These are phyloP conservation scores for Gadopsis marmoratus DNA, from an alignment of 2,797 vertebrate genomes.

Conservation along the genomic window DNA sequence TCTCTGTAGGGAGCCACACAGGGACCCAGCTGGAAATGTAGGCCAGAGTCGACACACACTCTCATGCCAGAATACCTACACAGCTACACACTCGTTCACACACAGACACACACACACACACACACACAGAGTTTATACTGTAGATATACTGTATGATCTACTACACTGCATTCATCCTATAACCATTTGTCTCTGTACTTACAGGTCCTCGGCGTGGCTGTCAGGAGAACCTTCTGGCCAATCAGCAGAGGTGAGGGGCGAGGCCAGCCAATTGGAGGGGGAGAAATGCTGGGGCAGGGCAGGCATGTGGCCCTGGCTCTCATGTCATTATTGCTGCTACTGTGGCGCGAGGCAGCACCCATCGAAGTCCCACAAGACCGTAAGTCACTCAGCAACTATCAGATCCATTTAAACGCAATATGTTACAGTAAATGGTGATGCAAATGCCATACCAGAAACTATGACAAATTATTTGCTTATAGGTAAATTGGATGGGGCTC, in stretches of 20 bases:
- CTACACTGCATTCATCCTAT: background rate
- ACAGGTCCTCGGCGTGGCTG: constrained; percentile 50
- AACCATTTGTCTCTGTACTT: constrained; percentile 37
- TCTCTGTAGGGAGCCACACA: constrained; percentile 31
- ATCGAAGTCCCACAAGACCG: constrained; percentile 94
- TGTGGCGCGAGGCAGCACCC: constrained; percentile 80
- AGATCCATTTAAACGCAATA: background rate
- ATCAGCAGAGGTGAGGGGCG: constrained; percentile 55
- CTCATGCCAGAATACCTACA: constrained; percentile 26
- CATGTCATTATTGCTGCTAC: constrained; percentile 82
- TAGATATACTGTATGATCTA: background rate
- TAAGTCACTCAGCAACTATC: constrained; percentile 81
- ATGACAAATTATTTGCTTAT: background rate
- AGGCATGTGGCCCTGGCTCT: constrained; percentile 70
- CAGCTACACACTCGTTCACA: background rate
- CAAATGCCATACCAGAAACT: background rate
- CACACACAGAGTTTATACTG: constrained; percentile 19
- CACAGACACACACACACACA: constrained; percentile 6
- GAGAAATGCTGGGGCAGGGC: constrained; percentile 81
- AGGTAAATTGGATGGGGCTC: background rate
- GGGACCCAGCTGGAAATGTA: constrained; percentile 69
- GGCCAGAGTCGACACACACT: constrained; percentile 51
- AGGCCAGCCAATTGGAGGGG: constrained; percentile 57
- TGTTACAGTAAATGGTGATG: background rate
- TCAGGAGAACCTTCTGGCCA: constrained; percentile 53